Base-by-base conservation (phyloP, 2,888 invertebrate species). In the Scaptomyza flava region DNA sequence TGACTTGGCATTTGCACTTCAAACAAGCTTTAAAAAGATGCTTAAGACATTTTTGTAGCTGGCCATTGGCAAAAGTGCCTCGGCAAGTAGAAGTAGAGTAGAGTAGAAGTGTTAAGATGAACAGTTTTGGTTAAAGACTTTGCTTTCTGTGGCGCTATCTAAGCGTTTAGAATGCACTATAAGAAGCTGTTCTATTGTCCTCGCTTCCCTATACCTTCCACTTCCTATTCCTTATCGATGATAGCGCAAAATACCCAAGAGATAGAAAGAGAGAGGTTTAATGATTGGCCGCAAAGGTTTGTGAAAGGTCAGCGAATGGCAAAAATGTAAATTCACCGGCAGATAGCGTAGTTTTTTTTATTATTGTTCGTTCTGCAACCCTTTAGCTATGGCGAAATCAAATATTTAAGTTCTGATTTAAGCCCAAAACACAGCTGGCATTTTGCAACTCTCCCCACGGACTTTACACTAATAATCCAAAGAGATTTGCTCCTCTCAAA, bases 321-420 rank as follows among this genome's bases (percentile, higher is more conserved):
- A 3, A 33, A 60, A 78, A 74, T 81, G 79, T 70, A 70, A 78
- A 81, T 74, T 84, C 58, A 52, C 36, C 46, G 41, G 62, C 41
- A 12, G 38, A 36, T 51, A 6, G 9, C 45, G 23, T 46, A 68
- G 68, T 41, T 46, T 41, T 34, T 41, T 38, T 33, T 36, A 20
- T 54, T 27, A 42, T 34, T 11, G 9, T 31, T 7, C 17, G 17
- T 30, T 20, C 2, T 11, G 17, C 6, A 53, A 41, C 68, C 53
- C 53, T 48, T 17, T 14, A 11, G 50, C 56, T 50, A 42, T 17
- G 9, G 41, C 41, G 0, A 9, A 54, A 74, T 85, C 46, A 81
- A 79, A 81, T 87, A 84, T 81, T 81, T 52, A 84, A 62, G 85
- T 60, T 78, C 60, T 81, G 81, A 87, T 81, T 87, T 84, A 72